Evolutionary conservation across 2,797 vertebrate species (phyloP).

Genomic region (Leuciscus waleckii): DNA sequence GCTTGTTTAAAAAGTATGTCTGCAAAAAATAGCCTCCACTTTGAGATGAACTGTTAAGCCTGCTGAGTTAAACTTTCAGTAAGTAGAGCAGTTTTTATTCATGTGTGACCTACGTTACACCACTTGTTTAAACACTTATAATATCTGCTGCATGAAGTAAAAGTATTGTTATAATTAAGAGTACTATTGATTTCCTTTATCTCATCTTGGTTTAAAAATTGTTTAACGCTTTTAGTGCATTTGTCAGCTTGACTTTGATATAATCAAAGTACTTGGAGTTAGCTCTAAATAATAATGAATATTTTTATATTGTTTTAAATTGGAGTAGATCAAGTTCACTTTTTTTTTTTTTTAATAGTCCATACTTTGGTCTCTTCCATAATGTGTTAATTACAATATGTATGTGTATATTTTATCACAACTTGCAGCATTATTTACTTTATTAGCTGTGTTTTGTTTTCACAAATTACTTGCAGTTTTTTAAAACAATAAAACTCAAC

Average conservation of each 20-base stretch:
- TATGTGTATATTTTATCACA: neutral
- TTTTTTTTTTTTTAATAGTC: neutral
- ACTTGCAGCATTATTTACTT: neutral
- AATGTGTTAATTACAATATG: neutral
- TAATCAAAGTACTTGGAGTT: neutral
- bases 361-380: neutral
- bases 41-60: neutral
- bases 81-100: neutral
- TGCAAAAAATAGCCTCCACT: neutral
- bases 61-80: constrained; percentile 1
- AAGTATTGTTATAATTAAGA: neutral
- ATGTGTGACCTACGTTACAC: neutral
- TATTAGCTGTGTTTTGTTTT: neutral
- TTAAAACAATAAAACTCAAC: constrained; percentile 1
- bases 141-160: neutral
- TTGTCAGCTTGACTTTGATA: neutral
- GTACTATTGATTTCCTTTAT: neutral
- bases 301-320: constrained; percentile 16
- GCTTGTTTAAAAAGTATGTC: neutral
- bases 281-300: neutral
- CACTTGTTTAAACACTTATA: neutral
- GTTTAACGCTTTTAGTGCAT: neutral
- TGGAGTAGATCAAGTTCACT: neutral
- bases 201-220: neutral
- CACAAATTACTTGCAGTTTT: neutral